Conservation (phyloP, 2,888 invertebrate genomes). For the Synergus gifuensis region DNA sequence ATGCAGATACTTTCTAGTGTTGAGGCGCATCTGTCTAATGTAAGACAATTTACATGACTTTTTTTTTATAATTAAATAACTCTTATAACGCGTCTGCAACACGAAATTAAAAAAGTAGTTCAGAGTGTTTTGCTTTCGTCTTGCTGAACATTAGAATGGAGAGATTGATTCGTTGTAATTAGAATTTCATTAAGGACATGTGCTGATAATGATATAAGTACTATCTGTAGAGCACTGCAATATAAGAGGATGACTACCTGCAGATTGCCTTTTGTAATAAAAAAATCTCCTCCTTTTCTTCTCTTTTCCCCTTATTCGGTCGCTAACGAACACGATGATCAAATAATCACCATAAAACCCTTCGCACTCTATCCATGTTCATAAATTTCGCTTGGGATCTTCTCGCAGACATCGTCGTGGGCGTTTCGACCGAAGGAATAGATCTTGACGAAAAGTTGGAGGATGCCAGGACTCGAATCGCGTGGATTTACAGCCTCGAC, state of each 20-base stretch:
- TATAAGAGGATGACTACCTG: not conserved
- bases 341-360: constrained; percentile 7
- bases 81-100: not conserved
- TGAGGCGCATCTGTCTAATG: not conserved
- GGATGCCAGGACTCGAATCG: constrained; percentile 51
- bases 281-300: not conserved
- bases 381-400: not conserved
- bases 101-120: not conserved
- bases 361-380: not conserved
- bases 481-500: constrained; percentile 57
- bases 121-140: not conserved
- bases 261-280: too few species aligned
- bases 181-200: not conserved
- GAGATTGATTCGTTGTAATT: not conserved
- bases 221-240: not conserved
- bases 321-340: not conserved
- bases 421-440: constrained; percentile 30
- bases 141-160: not conserved
- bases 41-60: not conserved
- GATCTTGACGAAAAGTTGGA: constrained; percentile 60
- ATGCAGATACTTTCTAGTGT: not conserved
- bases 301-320: not conserved
- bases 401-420: constrained; percentile 8
- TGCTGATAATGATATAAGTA: not conserved
- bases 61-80: not conserved